phyloP scores from a whole-genome alignment of 2,888 invertebrate genomes.

The Sinodicranocentrus sp. region DNA sequence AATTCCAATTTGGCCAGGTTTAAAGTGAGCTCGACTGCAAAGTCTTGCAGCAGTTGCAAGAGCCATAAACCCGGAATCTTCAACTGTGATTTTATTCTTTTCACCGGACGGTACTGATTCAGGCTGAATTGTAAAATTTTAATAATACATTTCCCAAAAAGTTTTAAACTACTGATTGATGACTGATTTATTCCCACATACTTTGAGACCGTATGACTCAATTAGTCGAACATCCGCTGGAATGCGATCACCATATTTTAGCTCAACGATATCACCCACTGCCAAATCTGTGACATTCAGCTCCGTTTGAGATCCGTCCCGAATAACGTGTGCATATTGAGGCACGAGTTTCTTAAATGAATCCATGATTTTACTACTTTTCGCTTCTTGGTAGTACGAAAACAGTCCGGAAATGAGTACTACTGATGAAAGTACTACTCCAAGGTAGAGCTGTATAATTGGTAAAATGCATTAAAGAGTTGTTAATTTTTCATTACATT shows the following conservation, averaged over 20 bases:
- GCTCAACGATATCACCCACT: slow-evolving; percentile 81
- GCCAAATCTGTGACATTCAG: slow-evolving; percentile 61
- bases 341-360: slow-evolving; percentile 72
- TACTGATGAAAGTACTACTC: slow-evolving; percentile 83
- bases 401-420: slow-evolving; percentile 87
- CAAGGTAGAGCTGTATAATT: slow-evolving; percentile 81
- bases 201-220: slow-evolving; percentile 81
- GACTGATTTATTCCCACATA: slow-evolving; percentile 64
- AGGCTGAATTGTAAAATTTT: too few species aligned
- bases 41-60: slow-evolving; percentile 54
- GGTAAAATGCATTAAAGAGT: slow-evolving; percentile 1
- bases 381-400: slow-evolving; percentile 86
- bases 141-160: not conserved
- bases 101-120: not conserved
- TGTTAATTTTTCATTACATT: too few species aligned
- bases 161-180: not conserved
- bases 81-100: slow-evolving; percentile 33
- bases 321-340: slow-evolving; percentile 63
- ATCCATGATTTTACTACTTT: slow-evolving; percentile 81
- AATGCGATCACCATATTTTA: slow-evolving; percentile 82
- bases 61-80: slow-evolving; percentile 51
- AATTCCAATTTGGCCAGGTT: slow-evolving; percentile 80
- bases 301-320: slow-evolving; percentile 36
- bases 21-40: slow-evolving; percentile 83
- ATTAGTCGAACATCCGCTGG: slow-evolving; percentile 82